phyloP scores from a whole-genome alignment of 2,888 invertebrate genomes.

The Eupithecia insigniata region DNA sequence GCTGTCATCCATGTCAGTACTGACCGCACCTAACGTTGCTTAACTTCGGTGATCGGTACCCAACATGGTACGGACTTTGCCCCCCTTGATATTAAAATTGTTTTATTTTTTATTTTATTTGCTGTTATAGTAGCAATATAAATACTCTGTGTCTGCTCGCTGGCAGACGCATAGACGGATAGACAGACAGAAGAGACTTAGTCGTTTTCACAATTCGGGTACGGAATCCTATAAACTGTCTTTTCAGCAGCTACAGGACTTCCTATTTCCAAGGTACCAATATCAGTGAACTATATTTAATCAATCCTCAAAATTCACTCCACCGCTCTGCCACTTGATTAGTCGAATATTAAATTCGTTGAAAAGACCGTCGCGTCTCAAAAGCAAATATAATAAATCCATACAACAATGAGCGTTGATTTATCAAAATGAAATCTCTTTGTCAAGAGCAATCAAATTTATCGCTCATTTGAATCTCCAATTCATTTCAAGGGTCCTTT shows the following conservation, averaged over 20 bases:
- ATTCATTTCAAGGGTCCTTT: slow-evolving; percentile 70
- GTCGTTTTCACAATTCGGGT: no score
- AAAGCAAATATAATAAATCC: slow-evolving; percentile 71
- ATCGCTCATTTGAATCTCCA: slow-evolving; percentile 79
- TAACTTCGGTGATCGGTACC: no score
- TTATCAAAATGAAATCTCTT: slow-evolving; percentile 83
- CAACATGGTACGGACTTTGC: no score
- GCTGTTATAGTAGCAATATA: no score
- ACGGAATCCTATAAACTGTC: no score
- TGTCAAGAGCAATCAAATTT: slow-evolving; percentile 81
- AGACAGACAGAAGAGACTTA: no score
- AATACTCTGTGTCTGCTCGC: no score
- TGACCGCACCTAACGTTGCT: no score
- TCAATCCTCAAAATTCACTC: not conserved
- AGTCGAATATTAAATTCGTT: slow-evolving; percentile 46
- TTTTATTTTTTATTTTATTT: no score
- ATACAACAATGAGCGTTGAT: slow-evolving; percentile 76
- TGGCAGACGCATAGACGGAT: no score
- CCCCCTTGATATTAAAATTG: no score
- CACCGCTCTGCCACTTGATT: slow-evolving; percentile 31
- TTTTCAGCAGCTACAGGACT: not conserved
- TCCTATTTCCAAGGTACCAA: not conserved
- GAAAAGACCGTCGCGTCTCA: slow-evolving; percentile 53
- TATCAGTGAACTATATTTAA: not conserved
- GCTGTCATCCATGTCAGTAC: no score